A percentile compares a stretch with the other conserved stretches of the same genome.
Conservation (phyloP, 2,797 vertebrate genomes). For the Melanotaenia maccullochi region DNA sequence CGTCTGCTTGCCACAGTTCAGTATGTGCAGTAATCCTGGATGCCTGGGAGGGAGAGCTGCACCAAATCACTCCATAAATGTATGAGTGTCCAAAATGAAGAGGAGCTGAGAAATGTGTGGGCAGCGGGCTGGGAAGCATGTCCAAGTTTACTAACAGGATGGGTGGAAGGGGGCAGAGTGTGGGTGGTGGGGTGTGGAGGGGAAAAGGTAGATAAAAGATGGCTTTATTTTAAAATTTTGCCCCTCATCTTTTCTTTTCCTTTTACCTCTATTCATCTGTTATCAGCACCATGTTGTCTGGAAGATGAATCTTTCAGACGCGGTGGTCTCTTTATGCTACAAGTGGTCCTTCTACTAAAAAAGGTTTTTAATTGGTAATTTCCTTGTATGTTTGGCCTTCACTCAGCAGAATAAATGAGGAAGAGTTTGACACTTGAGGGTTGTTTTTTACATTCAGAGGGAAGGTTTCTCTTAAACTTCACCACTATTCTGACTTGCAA, state of each 20-base stretch:
- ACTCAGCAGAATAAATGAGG: background rate
- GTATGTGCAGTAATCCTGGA: slow-evolving; percentile 73
- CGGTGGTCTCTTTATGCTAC: background rate
- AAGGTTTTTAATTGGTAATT: background rate
- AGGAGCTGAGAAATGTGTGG: slow-evolving; percentile 77
- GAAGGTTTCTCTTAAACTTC: slow-evolving; percentile 1
- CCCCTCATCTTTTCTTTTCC: slow-evolving; percentile 17
- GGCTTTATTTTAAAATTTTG: slow-evolving; percentile 11
- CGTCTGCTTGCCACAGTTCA: slow-evolving; percentile 35
- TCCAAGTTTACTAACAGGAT: slow-evolving; percentile 75
- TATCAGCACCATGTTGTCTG: slow-evolving; percentile 3
- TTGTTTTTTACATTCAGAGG: slow-evolving; percentile 3
- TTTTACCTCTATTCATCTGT: slow-evolving; percentile 1
- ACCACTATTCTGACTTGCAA: background rate
- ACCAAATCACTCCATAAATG: slow-evolving; percentile 82
- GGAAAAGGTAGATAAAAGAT: no score
- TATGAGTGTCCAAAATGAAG: slow-evolving; percentile 82
- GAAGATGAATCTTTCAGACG: background rate
- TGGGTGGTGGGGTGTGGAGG: slow-evolving; percentile 35
- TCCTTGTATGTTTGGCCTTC: slow-evolving; percentile 8
- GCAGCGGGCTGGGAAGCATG: slow-evolving; percentile 74
- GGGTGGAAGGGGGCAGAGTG: slow-evolving; percentile 16
- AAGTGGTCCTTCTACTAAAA: background rate
- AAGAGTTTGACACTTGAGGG: background rate
- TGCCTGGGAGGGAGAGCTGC: slow-evolving; percentile 71